Evolutionary conservation across 2,888 invertebrate species (phyloP), one percentile per base, ranked within the genome.

Genomic region (Lepidonotus clava): DNA sequence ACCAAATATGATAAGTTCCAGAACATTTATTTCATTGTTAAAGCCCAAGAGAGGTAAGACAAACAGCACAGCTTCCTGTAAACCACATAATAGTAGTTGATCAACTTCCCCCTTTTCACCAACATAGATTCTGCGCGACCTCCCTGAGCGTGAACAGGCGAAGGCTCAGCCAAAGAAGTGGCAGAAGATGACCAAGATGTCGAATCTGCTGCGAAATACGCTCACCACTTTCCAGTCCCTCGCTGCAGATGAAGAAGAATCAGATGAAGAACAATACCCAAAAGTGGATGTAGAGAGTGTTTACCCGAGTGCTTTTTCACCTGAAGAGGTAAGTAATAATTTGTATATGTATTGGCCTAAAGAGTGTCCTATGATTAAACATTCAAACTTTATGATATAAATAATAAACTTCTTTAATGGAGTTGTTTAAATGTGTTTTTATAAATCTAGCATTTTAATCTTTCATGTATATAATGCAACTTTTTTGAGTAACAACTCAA

Each of bases 231-330:
- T 76, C 38, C n/a, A 21, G 24, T 51, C 51, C 28, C 56, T 84
- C 21, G 36, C 83, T 5, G 40, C 24, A 28, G 80, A 56, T 32
- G 76, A 84, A 28, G 66, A 77, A 2, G 85, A 87, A 32, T 28
- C 40, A 21, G 83, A 85, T 21, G 46, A 66, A 14, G 83, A 84
- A 0, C 53, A 67, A 87, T 92, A 90, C 86, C 93, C 93, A 11
- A 93, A 92, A 85, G 91, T 93, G 80, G 91, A 92, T 87, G 87
- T 93, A 21, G 90, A 92, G n/a, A 89, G 90, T n/a, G 85, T 93
- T 18, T 91, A 91, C 85, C 93, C 93, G 8, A 92, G 92, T n/a
- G 91, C 92, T 4, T 88, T 93, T 86, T 89, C 91, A 0, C 90
- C 91, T 77, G 88, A 91, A 76, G 92, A 93, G 92, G 93, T 93